Evolutionary conservation across 2,888 invertebrate species (phyloP).

Genomic region (Timandra comae): DNA sequence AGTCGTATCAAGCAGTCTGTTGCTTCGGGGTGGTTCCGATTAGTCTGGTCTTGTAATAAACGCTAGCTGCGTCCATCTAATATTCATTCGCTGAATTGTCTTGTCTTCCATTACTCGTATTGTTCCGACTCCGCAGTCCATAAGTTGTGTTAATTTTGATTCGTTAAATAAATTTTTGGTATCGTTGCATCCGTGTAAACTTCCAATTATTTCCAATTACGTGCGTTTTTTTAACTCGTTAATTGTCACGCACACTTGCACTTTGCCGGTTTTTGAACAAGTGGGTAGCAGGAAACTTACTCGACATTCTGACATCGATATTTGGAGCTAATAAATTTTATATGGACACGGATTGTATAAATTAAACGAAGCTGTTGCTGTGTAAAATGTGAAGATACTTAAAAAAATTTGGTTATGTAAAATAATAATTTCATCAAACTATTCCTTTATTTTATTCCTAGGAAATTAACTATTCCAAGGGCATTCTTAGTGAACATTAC

Average conservation of each 20-base stretch:
- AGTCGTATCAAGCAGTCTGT: slow-evolving; percentile 1
- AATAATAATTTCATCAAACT: no score
- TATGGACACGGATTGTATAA: no score
- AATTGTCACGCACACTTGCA: slow-evolving; percentile 48
- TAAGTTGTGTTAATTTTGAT: slow-evolving; percentile 14
- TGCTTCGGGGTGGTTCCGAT: slow-evolving; percentile 42
- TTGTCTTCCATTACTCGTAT: slow-evolving; percentile 37
- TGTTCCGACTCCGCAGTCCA: no score
- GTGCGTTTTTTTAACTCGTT: slow-evolving; percentile 37
- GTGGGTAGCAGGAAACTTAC: slow-evolving; percentile 10
- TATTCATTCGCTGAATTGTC: slow-evolving; percentile 45
- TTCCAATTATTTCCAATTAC: slow-evolving; percentile 9
- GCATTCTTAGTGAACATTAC: slow-evolving; percentile 17
- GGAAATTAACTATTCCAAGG: slow-evolving; percentile 17
- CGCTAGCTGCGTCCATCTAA: slow-evolving; percentile 41
- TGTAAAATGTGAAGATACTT: no score
- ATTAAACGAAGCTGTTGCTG: no score
- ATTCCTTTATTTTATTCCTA: no score
- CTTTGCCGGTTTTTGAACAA: slow-evolving; percentile 38
- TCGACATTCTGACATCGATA: background rate
- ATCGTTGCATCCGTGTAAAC: slow-evolving; percentile 12
- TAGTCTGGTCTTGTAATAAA: slow-evolving; percentile 44
- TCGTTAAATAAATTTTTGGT: background rate
- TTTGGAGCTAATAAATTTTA: slow-evolving; percentile 3
- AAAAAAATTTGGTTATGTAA: no score